These are phyloP conservation scores for Frankliniella intonsa DNA, from an alignment of 2,888 invertebrate species.

Conservation along the genomic window DNA sequence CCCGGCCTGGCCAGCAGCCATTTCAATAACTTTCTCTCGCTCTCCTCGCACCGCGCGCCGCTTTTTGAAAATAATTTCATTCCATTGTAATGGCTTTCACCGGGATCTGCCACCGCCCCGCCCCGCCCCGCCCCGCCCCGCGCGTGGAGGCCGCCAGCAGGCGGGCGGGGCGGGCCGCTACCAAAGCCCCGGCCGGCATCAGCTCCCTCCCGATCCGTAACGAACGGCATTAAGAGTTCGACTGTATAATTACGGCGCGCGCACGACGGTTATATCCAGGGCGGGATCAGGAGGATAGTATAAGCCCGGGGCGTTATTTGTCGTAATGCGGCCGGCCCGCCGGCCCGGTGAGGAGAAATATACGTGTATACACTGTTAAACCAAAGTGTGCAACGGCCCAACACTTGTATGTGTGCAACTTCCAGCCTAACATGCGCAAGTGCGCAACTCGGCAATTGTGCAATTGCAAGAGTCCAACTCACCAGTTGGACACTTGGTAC, in stretches of 20 bases:
- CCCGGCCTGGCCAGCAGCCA: neutral
- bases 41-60: too few relatives aligned
- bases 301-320: neutral
- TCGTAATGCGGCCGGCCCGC: neutral
- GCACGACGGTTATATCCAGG: too few relatives aligned
- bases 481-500: too few relatives aligned
- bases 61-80: neutral
- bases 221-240: conserved; percentile 22
- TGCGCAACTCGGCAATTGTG: too few relatives aligned
- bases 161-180: neutral
- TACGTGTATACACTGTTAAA: too few relatives aligned
- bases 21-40: neutral
- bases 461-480: too few relatives aligned
- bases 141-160: neutral
- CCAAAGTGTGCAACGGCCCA: too few relatives aligned
- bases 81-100: neutral
- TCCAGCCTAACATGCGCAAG: too few relatives aligned
- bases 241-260: conserved; percentile 5
- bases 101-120: neutral
- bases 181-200: neutral
- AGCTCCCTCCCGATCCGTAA: neutral
- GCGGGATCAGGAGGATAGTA: neutral
- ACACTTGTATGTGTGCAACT: too few relatives aligned
- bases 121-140: neutral
- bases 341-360: neutral